Conservation (phyloP, 2,797 vertebrate genomes). For the Tokudaia tokunoshimensis region DNA sequence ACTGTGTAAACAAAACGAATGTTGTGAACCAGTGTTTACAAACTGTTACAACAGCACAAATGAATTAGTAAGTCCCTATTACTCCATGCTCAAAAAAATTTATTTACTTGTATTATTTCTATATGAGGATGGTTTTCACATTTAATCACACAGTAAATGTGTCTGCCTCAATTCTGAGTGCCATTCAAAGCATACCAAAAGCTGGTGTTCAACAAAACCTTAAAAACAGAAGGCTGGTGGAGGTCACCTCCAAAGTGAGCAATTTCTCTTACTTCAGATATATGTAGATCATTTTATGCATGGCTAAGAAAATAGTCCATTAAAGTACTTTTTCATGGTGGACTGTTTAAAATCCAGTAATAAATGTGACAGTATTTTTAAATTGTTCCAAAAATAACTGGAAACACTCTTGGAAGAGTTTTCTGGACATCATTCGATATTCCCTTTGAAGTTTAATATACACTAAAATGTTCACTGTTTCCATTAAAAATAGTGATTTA, state of each 20-base stretch:
- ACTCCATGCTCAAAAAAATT: neutral
- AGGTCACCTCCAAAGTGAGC: neutral
- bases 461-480: slow-evolving; percentile 65
- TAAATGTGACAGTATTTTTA: slow-evolving; percentile 66
- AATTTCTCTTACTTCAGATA: slow-evolving; percentile 28
- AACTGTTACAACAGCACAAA: neutral
- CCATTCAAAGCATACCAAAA: neutral
- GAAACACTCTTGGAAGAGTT: slow-evolving; percentile 52
- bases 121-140: neutral
- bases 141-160: neutral
- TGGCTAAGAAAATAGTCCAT: slow-evolving; percentile 52
- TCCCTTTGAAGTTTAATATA: slow-evolving; percentile 49
- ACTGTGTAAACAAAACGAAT: neutral
- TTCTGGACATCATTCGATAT: slow-evolving; percentile 1
- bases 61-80: neutral
- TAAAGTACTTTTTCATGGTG: neutral
- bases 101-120: neutral
- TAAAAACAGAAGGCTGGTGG: neutral
- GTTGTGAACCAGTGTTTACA: neutral
- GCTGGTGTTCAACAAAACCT: neutral
- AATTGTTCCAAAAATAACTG: slow-evolving; percentile 60
- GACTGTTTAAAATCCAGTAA: slow-evolving; percentile 63
- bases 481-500: slow-evolving; percentile 77
- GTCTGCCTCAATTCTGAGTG: neutral
- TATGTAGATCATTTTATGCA: neutral